A percentile compares a stretch with the other conserved stretches of the same genome.
Evolutionary conservation across 37 sponge, comb jelly and placozoan genomes (phyloP).

Genomic region (Corticium candelabrum): DNA sequence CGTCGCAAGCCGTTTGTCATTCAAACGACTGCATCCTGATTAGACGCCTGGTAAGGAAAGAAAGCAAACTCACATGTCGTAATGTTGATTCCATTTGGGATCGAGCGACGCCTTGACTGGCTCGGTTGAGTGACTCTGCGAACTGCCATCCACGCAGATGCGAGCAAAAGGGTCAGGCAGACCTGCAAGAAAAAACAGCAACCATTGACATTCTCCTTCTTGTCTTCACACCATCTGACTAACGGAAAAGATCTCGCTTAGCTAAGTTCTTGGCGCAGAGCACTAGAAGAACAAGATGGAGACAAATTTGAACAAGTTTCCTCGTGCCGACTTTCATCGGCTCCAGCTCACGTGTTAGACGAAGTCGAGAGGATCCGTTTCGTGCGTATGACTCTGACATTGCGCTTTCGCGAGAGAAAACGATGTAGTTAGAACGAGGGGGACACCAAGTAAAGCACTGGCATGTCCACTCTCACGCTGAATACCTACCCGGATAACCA

Average conservation of each 20-base stretch:
- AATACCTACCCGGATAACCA: too few species aligned
- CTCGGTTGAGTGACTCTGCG: constrained; percentile 83
- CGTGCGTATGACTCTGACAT: too few species aligned
- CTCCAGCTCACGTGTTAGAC: background rate
- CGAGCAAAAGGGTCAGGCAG: constrained; percentile 91
- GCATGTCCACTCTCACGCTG: too few species aligned
- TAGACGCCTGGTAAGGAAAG: too few species aligned
- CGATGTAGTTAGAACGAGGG: too few species aligned
- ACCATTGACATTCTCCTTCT: background rate
- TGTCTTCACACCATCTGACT: constrained; percentile 18
- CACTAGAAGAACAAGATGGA: constrained; percentile 31
- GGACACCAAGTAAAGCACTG: too few species aligned
- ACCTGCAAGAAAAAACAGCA: constrained; percentile 19
- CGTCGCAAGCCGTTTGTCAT: too few species aligned
- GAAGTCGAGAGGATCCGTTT: too few species aligned
- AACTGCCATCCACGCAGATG: constrained; percentile 85
- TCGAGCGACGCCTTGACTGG: constrained; percentile 67
- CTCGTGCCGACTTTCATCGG: background rate
- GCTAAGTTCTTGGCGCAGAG: constrained; percentile 78
- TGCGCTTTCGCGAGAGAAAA: too few species aligned
- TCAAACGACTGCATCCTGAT: too few species aligned
- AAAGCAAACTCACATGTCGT: constrained; percentile 89
- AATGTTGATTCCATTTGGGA: constrained; percentile 94
- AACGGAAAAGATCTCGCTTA: constrained; percentile 85
- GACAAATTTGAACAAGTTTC: background rate